Percentiles rank a stretch among this genome's conserved stretches.
Conservation (phyloP, 2,888 invertebrate species). For the Synanthedon vespiformis region DNA sequence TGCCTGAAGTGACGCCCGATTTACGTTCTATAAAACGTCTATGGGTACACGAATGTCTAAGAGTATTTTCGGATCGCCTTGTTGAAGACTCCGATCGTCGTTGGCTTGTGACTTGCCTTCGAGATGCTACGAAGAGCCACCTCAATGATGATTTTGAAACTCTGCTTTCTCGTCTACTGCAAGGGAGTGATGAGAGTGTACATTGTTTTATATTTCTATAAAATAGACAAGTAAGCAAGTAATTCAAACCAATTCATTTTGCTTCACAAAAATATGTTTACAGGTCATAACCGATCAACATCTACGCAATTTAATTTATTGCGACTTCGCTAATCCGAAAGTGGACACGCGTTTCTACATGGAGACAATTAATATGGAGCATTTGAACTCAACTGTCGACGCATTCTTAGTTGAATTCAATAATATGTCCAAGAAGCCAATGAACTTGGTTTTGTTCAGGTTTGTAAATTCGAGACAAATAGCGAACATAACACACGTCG, state of each 20-base stretch:
- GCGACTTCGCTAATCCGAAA: constrained; percentile 96
- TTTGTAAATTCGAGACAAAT: constrained; percentile 25
- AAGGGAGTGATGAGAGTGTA: constrained; percentile 5
- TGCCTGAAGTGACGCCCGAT: constrained; percentile 91
- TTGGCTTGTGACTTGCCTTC: constrained; percentile 83
- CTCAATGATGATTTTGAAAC: constrained; percentile 77
- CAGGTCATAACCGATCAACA: constrained; percentile 79
- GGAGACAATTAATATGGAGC: constrained; percentile 87
- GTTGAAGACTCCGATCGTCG: constrained; percentile 84
- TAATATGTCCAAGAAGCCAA: constrained; percentile 95
- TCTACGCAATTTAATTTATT: constrained; percentile 88
- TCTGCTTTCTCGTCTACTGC: constrained; percentile 76
- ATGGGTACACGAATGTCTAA: constrained; percentile 94
- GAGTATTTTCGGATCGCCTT: constrained; percentile 93
- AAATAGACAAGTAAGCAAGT: constrained; percentile 3
- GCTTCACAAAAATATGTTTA: background rate
- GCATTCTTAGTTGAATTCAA: constrained; percentile 91
- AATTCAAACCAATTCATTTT: background rate
- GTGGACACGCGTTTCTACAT: constrained; percentile 89
- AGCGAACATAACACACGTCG: background rate
- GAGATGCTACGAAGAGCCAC: constrained; percentile 67
- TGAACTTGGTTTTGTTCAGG: constrained; percentile 93
- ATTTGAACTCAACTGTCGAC: constrained; percentile 85
- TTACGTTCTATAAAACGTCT: constrained; percentile 87
- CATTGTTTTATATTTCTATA: background rate